Conservation (phyloP, 2,113 vertebrate genomes). For the Tiliqua scincoides region DNA sequence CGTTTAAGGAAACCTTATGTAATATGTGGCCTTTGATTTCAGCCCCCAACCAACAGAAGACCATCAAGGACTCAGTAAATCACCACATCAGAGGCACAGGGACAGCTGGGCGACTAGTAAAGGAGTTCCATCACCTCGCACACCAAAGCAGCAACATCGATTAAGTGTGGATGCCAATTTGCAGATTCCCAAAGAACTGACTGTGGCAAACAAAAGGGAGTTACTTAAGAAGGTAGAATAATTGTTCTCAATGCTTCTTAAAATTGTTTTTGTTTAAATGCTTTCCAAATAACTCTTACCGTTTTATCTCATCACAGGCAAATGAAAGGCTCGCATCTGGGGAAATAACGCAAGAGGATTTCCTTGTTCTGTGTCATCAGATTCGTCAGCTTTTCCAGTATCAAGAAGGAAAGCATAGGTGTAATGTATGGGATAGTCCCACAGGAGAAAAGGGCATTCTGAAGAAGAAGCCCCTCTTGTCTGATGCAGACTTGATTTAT, state of each 20-base stretch:
- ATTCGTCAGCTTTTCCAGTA: slow-evolving; percentile 96
- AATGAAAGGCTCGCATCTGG: slow-evolving; percentile 89
- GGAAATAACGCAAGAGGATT: slow-evolving; percentile 94
- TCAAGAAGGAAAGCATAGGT: slow-evolving; percentile 92
- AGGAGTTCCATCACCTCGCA: slow-evolving; percentile 83
- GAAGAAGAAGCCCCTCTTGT: slow-evolving; percentile 87
- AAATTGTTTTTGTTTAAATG: background rate
- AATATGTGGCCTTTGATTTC: slow-evolving; percentile 37
- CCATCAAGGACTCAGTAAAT: slow-evolving; percentile 77
- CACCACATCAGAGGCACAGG: slow-evolving; percentile 85
- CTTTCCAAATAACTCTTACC: slow-evolving; percentile 34
- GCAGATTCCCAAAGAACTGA: slow-evolving; percentile 94
- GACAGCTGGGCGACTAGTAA: slow-evolving; percentile 81
- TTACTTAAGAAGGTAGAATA: slow-evolving; percentile 89
- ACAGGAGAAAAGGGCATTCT: slow-evolving; percentile 78
- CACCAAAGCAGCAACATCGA: slow-evolving; percentile 89
- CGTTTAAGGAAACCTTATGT: background rate
- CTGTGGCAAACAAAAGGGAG: slow-evolving; percentile 92
- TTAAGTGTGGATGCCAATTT: slow-evolving; percentile 97
- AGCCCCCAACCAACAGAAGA: slow-evolving; percentile 87
- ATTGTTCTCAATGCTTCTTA: background rate
- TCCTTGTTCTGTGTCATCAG: slow-evolving; percentile 93
- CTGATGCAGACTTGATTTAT: slow-evolving; percentile 89
- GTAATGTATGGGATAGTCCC: slow-evolving; percentile 84
- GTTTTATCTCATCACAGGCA: slow-evolving; percentile 75